These are phyloP conservation scores for Drosophila paulistorum DNA, from an alignment of 1,140 invertebrate genomes.

Conservation along the genomic window DNA sequence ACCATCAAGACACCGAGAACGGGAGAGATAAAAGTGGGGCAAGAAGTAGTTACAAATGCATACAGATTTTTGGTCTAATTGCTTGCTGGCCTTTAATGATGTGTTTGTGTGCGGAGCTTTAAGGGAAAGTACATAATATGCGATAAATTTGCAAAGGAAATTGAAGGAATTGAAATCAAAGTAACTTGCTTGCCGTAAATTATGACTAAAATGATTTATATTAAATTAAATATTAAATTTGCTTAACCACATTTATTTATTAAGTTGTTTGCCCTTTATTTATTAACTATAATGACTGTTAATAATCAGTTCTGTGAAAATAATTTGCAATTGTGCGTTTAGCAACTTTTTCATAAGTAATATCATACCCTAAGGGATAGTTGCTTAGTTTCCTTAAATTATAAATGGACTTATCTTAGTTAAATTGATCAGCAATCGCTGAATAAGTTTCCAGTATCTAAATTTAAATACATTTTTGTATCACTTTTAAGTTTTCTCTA, in stretches of 20 bases:
- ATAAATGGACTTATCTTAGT: too few species aligned
- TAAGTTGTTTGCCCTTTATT: neutral
- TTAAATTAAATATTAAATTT: neutral
- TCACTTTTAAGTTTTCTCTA: too few species aligned
- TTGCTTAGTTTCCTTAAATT: too few species aligned
- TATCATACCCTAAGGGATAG: too few species aligned
- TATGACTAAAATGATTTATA: neutral
- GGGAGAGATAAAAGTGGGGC: conserved; percentile 3
- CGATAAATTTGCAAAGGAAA: neutral
- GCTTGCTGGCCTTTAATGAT: conserved; percentile 22
- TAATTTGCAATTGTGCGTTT: too few species aligned
- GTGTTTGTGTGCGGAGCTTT: neutral
- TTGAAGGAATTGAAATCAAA: neutral
- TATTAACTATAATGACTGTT: neutral
- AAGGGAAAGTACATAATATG: too few species aligned
- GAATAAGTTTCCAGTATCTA: too few species aligned
- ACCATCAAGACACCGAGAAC: neutral
- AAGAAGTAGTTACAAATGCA: neutral
- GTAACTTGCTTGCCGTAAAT: neutral
- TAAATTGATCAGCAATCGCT: too few species aligned
- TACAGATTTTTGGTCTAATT: conserved; percentile 52
- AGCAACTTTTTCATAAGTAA: too few species aligned
- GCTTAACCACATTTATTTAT: neutral
- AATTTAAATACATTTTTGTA: too few species aligned
- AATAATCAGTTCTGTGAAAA: too few species aligned